Percentiles rank a stretch among this genome's conserved stretches.
phyloP scores from a whole-genome alignment of 1,140 invertebrate genomes.

The Pinna nobilis region DNA sequence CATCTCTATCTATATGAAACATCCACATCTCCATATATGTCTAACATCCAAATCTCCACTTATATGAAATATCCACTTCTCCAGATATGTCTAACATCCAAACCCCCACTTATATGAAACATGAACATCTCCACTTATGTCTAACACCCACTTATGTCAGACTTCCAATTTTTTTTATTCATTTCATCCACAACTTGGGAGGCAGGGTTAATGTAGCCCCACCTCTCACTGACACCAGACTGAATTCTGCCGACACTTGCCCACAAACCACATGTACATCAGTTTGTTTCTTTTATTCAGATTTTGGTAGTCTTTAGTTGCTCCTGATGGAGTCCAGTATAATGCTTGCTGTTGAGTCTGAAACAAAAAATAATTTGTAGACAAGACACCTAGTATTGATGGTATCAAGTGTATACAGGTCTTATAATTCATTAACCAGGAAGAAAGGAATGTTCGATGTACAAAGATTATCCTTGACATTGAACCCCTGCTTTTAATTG shows the following conservation, averaged over 20 bases:
- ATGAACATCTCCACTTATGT: neutral
- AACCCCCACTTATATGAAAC: too few species aligned
- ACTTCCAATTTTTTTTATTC: too few species aligned
- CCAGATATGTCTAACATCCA: too few species aligned
- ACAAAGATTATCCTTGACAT: neutral
- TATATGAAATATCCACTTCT: too few species aligned
- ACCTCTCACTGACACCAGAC: constrained; percentile 86
- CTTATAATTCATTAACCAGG: too few species aligned
- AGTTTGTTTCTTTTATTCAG: constrained; percentile 79
- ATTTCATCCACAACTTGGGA: too few species aligned
- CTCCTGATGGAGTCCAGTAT: constrained; percentile 70
- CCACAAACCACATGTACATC: constrained; percentile 87
- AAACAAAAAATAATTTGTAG: constrained; percentile 60
- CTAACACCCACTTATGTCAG: too few species aligned
- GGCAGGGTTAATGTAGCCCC: too few species aligned
- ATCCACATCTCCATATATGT: too few species aligned
- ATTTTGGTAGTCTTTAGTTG: constrained; percentile 74
- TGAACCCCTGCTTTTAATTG: neutral
- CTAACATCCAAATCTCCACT: too few species aligned
- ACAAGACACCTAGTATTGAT: neutral
- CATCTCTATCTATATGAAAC: too few species aligned
- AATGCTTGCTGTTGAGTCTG: constrained; percentile 73
- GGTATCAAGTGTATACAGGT: neutral
- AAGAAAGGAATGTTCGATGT: neutral
- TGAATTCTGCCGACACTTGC: constrained; percentile 85